Conservation (phyloP, 2,113 vertebrate genomes). For the Picathartes gymnocephalus region DNA sequence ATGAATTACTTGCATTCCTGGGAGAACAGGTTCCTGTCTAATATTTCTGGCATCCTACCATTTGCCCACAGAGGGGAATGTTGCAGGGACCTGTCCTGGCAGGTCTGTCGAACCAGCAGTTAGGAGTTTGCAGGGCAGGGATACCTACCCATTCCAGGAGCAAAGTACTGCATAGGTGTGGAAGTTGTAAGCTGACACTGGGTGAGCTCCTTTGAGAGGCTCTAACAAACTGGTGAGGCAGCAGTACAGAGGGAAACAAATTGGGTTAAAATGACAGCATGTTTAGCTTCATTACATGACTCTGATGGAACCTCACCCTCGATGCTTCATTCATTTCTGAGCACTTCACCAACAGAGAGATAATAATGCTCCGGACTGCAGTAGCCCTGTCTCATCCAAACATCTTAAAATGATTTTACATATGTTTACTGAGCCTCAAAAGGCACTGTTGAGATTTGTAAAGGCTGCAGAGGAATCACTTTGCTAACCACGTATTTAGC, state of each 20-base stretch:
- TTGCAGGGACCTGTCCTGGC: conserved; percentile 74
- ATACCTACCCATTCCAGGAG: conserved; percentile 51
- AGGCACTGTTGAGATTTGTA: background rate
- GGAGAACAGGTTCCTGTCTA: conserved; percentile 81
- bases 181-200: conserved; percentile 64
- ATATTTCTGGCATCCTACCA: conserved; percentile 64
- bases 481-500: background rate
- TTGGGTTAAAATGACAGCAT: conserved; percentile 60
- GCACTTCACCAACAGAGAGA: conserved; percentile 37
- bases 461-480: background rate
- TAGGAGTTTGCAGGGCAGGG: conserved; percentile 66
- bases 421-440: conserved; percentile 16
- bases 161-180: conserved; percentile 51
- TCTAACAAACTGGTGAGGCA: conserved; percentile 59
- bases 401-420: conserved; percentile 12
- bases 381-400: conserved; percentile 49
- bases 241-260: conserved; percentile 57
- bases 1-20: conserved; percentile 75
- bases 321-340: conserved; percentile 59
- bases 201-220: conserved; percentile 61
- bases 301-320: conserved; percentile 57
- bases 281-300: conserved; percentile 65
- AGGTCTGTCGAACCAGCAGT: conserved; percentile 73
- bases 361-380: conserved; percentile 55
- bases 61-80: conserved; percentile 63